Percentiles rank a stretch among this genome's conserved stretches.
phyloP scores from a whole-genome alignment of 2,797 vertebrate genomes.

The Hybognathus amarus region DNA sequence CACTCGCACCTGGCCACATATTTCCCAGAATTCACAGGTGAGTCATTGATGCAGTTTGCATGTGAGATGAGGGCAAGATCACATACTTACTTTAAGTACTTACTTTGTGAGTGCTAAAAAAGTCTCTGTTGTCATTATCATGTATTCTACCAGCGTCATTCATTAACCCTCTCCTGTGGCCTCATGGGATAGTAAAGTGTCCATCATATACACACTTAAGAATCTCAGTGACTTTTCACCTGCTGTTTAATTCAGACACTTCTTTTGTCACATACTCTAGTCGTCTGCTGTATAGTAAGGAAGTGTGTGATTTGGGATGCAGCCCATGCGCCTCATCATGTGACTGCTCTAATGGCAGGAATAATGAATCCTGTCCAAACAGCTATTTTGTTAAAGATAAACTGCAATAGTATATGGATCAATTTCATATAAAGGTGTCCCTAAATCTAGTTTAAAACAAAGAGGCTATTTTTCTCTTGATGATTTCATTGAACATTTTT shows the following conservation, averaged over 20 bases:
- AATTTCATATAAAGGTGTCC: no score
- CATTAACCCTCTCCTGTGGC: not conserved
- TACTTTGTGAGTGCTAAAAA: not conserved
- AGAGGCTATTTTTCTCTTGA: not conserved
- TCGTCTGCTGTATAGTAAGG: no score
- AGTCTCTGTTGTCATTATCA: not conserved
- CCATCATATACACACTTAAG: no score
- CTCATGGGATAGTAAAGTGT: no score
- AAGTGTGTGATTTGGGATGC: no score
- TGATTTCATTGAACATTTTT: no score
- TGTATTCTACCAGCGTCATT: not conserved
- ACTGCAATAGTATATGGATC: not conserved
- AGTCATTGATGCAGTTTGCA: slow-evolving; percentile 33
- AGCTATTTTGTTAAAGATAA: not conserved
- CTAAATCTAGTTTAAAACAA: not conserved
- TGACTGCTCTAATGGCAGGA: not conserved
- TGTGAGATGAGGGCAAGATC: not conserved
- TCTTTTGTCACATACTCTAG: no score
- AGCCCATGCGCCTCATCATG: not conserved
- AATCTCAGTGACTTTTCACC: no score
- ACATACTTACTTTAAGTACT: not conserved
- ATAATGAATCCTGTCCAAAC: not conserved
- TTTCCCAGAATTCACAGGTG: slow-evolving; percentile 89
- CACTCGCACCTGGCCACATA: slow-evolving; percentile 86
- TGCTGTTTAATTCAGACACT: no score